Evolutionary conservation across 2,888 invertebrate species (phyloP).

Genomic region (Aphodius granarius): DNA sequence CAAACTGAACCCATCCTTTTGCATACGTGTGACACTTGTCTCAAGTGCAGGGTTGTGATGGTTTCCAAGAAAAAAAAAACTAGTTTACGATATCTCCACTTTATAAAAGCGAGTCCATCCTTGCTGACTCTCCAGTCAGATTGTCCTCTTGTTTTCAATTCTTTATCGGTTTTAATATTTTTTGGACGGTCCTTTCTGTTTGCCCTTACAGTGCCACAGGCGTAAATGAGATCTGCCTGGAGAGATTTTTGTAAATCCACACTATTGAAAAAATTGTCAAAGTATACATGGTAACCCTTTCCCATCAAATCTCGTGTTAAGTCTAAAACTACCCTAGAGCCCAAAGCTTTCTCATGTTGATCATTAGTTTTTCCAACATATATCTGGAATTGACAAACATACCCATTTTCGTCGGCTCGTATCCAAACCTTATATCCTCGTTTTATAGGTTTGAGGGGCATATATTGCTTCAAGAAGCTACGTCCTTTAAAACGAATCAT

Average conservation of each 20-base stretch:
- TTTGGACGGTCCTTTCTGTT: conserved; percentile 24
- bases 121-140: conserved; percentile 30
- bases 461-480: conserved; percentile 32
- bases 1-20: conserved; percentile 29
- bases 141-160: conserved; percentile 28
- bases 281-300: conserved; percentile 9
- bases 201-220: background rate
- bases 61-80: conserved; percentile 20
- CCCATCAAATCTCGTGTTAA: background rate
- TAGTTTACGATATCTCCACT: conserved; percentile 21
- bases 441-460: conserved; percentile 35
- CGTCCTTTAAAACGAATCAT: conserved; percentile 30
- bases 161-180: conserved; percentile 27
- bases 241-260: background rate
- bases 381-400: conserved; percentile 8
- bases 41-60: conserved; percentile 18
- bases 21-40: conserved; percentile 9
- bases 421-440: conserved; percentile 36
- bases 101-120: conserved; percentile 17
- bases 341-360: conserved; percentile 2
- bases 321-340: background rate
- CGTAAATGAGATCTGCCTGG: background rate
- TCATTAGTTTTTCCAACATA: conserved; percentile 14
- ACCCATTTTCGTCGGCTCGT: conserved; percentile 21
- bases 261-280: conserved; percentile 34